Conservation (phyloP, 1,140 invertebrate species). For the Zaprionus nigranus region DNA sequence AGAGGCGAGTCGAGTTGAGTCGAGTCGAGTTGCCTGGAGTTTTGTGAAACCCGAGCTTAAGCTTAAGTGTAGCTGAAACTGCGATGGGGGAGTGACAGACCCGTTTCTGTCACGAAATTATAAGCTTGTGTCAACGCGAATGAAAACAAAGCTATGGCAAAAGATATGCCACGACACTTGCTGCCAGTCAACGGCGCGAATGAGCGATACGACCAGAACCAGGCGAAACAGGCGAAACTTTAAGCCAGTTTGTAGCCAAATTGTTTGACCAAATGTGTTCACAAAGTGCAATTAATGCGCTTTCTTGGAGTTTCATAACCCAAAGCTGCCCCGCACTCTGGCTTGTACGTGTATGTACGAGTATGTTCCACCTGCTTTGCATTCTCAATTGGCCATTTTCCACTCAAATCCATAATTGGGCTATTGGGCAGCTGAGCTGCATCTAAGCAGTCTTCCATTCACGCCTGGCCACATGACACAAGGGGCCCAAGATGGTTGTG, state of each 20-base stretch:
- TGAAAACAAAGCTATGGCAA: constrained; percentile 1
- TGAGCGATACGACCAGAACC: neutral
- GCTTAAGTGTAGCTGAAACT: no score
- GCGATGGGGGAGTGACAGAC: constrained; percentile 11
- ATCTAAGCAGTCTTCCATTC: constrained; percentile 9
- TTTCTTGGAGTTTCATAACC: constrained; percentile 20
- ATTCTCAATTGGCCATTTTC: constrained; percentile 14
- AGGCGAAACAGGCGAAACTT: neutral
- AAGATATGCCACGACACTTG: neutral
- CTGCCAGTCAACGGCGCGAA: constrained; percentile 20
- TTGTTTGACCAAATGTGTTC: neutral
- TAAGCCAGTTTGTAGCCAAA: neutral
- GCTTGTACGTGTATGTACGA: no score
- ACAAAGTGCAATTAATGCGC: constrained; percentile 25
- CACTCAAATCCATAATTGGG: constrained; percentile 34
- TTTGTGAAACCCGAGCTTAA: neutral
- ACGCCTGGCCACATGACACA: neutral
- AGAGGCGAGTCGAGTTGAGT: neutral
- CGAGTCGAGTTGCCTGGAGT: neutral
- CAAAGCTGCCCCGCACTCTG: neutral
- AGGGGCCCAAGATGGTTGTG: neutral
- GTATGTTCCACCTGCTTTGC: neutral
- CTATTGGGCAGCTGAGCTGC: constrained; percentile 14
- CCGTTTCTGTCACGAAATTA: constrained; percentile 21
- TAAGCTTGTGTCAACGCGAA: constrained; percentile 25